Percentiles rank a stretch among this genome's conserved stretches.
Evolutionary conservation across 2,888 invertebrate genomes (phyloP).

Genomic region (Brachyopa scutellaris): DNA sequence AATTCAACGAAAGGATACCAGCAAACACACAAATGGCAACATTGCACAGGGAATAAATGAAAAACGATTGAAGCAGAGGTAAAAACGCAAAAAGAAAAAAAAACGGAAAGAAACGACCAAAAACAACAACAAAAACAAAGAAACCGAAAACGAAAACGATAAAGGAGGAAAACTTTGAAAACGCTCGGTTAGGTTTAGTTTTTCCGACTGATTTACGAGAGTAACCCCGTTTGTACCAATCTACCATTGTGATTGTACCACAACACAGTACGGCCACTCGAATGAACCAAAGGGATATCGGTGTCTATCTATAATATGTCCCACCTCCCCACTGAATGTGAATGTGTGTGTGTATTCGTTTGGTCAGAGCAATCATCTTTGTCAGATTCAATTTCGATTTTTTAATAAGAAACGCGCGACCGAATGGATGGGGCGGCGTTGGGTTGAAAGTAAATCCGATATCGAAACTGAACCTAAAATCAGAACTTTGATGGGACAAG

Average conservation of each 20-base stretch:
- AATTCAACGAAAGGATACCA: constrained; percentile 2
- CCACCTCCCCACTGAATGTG: no score
- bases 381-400: constrained; percentile 32
- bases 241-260: no score
- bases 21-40: neutral
- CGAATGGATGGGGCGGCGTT: no score
- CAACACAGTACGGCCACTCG: neutral
- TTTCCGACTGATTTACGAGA: constrained; percentile 29
- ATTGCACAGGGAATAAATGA: constrained; percentile 20
- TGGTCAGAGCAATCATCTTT: constrained; percentile 28
- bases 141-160: neutral
- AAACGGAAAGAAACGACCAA: neutral
- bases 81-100: neutral
- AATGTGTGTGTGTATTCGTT: neutral
- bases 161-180: neutral
- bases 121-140: neutral
- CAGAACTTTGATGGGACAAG: neutral
- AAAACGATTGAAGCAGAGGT: constrained; percentile 4
- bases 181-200: constrained; percentile 20
- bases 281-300: constrained; percentile 7
- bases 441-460: neutral
- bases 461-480: neutral
- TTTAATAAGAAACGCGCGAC: neutral
- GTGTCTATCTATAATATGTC: neutral
- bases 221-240: neutral